Conservation (phyloP, 2,113 vertebrate genomes). For the Otolemur garnettii region DNA sequence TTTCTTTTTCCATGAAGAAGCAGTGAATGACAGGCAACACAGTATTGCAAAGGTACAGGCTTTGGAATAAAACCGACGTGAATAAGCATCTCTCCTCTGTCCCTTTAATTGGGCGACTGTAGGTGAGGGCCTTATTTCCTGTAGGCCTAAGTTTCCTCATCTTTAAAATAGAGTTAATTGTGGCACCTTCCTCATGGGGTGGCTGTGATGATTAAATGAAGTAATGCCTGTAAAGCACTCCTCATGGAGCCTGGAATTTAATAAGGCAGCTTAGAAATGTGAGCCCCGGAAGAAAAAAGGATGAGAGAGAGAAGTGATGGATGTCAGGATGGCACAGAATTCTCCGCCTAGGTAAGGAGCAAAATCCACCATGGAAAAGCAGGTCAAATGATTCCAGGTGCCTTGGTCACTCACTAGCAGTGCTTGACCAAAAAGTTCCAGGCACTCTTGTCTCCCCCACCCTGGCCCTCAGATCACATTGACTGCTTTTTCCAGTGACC, state of each 20-base stretch:
- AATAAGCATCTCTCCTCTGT: background rate
- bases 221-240: background rate
- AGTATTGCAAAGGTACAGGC: background rate
- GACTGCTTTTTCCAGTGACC: conserved; percentile 66
- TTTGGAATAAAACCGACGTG: background rate
- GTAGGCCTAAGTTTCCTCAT: background rate
- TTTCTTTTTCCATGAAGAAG: conserved; percentile 60
- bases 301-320: background rate
- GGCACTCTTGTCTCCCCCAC: background rate
- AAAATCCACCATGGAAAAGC: background rate
- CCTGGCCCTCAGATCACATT: background rate
- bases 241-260: background rate
- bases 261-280: conserved; percentile 23
- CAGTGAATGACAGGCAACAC: background rate
- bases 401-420: background rate
- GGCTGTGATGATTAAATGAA: background rate
- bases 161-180: conserved; percentile 34
- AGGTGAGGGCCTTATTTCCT: background rate
- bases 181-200: background rate
- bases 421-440: conserved; percentile 33
- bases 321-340: background rate
- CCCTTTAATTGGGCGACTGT: background rate
- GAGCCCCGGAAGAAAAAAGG: background rate
- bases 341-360: background rate
- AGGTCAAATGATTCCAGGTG: background rate